Evolutionary conservation across 2,797 vertebrate species (phyloP).

Genomic region (Menidia menidia): DNA sequence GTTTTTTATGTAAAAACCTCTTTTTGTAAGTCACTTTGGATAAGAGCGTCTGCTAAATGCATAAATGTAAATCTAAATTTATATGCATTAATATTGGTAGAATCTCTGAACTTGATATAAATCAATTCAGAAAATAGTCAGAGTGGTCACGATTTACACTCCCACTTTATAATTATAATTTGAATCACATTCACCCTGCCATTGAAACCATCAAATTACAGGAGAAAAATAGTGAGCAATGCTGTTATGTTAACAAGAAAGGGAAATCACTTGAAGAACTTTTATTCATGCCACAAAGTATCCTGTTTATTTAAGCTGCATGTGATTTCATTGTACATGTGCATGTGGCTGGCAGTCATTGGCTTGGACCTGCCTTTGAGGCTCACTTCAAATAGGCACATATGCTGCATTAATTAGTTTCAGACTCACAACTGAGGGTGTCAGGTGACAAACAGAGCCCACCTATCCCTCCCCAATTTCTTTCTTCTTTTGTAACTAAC

Average conservation of each 20-base stretch:
- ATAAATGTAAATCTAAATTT: too few species aligned
- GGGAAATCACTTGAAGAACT: neutral
- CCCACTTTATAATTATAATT: too few species aligned
- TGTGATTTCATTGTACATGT: neutral
- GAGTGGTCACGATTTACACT: too few species aligned
- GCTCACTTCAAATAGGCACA: slow-evolving; percentile 64
- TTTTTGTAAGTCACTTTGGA: too few species aligned
- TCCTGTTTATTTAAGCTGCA: slow-evolving; percentile 1
- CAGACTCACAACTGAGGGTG: slow-evolving; percentile 58
- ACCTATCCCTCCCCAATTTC: slow-evolving; percentile 9
- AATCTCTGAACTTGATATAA: too few species aligned
- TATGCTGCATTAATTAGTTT: slow-evolving; percentile 80
- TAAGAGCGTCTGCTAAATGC: too few species aligned
- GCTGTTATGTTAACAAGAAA: slow-evolving; percentile 2
- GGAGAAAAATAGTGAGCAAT: too few species aligned
- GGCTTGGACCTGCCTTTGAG: slow-evolving; percentile 52
- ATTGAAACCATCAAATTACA: too few species aligned
- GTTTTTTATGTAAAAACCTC: too few species aligned
- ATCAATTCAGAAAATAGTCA: too few species aligned
- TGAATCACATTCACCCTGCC: too few species aligned
- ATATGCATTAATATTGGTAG: too few species aligned
- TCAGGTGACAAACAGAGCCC: slow-evolving; percentile 60
- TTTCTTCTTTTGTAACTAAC: slow-evolving; percentile 43
- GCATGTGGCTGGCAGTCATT: slow-evolving; percentile 2
- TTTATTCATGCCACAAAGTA: neutral